phyloP scores from a whole-genome alignment of 2,113 vertebrate species.

The Synchiropus splendidus region DNA sequence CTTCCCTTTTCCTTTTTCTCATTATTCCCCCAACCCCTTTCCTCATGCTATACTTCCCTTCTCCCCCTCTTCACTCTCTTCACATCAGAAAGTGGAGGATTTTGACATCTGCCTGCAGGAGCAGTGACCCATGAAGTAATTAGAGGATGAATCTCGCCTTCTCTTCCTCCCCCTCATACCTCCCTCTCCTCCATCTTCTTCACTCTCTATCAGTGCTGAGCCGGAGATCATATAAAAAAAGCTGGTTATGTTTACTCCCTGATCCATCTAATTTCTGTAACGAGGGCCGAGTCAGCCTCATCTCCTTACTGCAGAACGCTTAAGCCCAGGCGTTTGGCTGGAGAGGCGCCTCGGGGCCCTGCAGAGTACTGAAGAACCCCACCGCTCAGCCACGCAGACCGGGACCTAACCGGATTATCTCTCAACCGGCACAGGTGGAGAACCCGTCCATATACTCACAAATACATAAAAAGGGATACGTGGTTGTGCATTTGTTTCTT shows the following conservation, averaged over 20 bases:
- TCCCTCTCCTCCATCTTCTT: conserved; percentile 51
- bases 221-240: conserved; percentile 79
- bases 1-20: conserved; percentile 28
- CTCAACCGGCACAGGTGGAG: conserved; percentile 73
- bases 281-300: conserved; percentile 77
- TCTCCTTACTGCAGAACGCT: conserved; percentile 76
- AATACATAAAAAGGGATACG: conserved; percentile 16
- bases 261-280: conserved; percentile 93
- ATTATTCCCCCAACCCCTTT: conserved; percentile 22
- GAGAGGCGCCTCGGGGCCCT: conserved; percentile 62
- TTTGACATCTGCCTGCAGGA: conserved; percentile 77
- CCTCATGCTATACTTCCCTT: conserved; percentile 18
- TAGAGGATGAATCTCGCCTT: conserved; percentile 83
- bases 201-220: conserved; percentile 62
- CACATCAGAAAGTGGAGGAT: conserved; percentile 76
- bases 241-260: conserved; percentile 90
- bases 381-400: conserved; percentile 55
- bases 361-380: conserved; percentile 60
- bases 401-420: conserved; percentile 85
- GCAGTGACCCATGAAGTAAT: conserved; percentile 90
- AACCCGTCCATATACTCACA: conserved; percentile 38
- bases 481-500: conserved; percentile 18
- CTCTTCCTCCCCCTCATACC: conserved; percentile 41
- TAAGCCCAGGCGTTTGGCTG: conserved; percentile 77
- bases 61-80: conserved; percentile 20